These are phyloP conservation scores for Phenganax stokvisi DNA, from an alignment of 92 coral and sea anemone genomes.

Conservation along the genomic window DNA sequence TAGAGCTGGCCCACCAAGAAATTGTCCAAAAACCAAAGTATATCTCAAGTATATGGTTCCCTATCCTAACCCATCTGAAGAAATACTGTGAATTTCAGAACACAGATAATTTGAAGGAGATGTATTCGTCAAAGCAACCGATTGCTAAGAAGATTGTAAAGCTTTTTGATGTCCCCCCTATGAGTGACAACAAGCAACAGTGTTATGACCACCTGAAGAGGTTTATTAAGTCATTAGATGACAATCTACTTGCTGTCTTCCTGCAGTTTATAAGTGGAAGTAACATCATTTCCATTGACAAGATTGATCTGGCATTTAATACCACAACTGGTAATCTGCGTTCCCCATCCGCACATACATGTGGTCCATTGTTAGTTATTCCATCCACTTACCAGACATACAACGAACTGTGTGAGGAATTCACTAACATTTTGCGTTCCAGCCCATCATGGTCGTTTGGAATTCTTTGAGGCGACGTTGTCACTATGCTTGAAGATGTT, in stretches of 20 bases:
- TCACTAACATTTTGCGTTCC: constrained; percentile 27
- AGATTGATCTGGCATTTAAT: constrained; percentile 21
- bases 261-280: background rate
- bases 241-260: background rate
- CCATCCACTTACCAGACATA: constrained; percentile 40
- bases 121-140: too few species aligned
- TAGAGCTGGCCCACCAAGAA: too few species aligned
- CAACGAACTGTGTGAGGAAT: constrained; percentile 48
- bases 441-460: constrained; percentile 38
- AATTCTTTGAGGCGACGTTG: background rate
- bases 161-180: background rate
- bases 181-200: background rate
- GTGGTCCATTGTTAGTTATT: constrained; percentile 37
- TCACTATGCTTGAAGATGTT: too few species aligned
- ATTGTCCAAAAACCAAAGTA: too few species aligned
- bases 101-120: too few species aligned
- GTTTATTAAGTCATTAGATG: background rate
- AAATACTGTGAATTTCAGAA: too few species aligned
- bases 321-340: constrained; percentile 31
- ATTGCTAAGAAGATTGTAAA: background rate
- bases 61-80: too few species aligned
- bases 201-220: background rate
- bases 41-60: too few species aligned
- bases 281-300: background rate
- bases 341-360: constrained; percentile 47